Evolutionary conservation across 1,140 invertebrate genomes (phyloP), one percentile per base, ranked within the genome.

Genomic region (Watersipora subatra): DNA sequence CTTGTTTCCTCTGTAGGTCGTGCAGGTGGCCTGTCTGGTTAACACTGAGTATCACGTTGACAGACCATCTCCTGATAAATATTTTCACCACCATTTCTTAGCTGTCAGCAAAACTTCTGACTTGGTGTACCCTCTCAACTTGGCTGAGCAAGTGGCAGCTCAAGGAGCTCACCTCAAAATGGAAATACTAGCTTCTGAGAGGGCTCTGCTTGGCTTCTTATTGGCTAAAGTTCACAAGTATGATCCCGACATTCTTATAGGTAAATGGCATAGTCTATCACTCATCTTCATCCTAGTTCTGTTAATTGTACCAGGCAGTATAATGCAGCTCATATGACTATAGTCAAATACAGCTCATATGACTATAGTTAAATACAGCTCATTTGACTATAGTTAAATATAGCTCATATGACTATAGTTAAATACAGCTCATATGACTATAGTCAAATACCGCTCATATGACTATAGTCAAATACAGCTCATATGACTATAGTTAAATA

Each of bases 221-320:
- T 61, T 81, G 63, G 77, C 75, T n/a, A 80, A 78, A 75, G 86
- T 97, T 66, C 85, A 88, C 73, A 88, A 88, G 74, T 81, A 91
- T 30, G 94, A 98, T 83, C 91, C 94, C 0, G 96, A 99, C 82
- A 78, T 97, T 15, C 85, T 59, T 7, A 59, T 59, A 12, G 58
- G 34, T 46, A 12, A 46, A n/a, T 46, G 34, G 7, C n/a, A n/a
- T n/a, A n/a, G n/a, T n/a, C n/a, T n/a, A n/a, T n/a, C n/a, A n/a
- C n/a, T n/a, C n/a, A n/a, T n/a, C n/a, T n/a, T n/a, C n/a, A n/a
- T n/a, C n/a, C n/a, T n/a, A n/a, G n/a, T n/a, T n/a, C n/a, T n/a
- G n/a, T n/a, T n/a, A n/a, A n/a, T n/a, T n/a, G n/a, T n/a, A n/a
- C n/a, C n/a, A n/a, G n/a, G n/a, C n/a, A n/a, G n/a, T n/a, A n/a